A percentile compares a stretch with the other conserved stretches of the same genome.
Evolutionary conservation across 2,113 vertebrate genomes (phyloP).

Genomic region (Lasiurus cinereus): DNA sequence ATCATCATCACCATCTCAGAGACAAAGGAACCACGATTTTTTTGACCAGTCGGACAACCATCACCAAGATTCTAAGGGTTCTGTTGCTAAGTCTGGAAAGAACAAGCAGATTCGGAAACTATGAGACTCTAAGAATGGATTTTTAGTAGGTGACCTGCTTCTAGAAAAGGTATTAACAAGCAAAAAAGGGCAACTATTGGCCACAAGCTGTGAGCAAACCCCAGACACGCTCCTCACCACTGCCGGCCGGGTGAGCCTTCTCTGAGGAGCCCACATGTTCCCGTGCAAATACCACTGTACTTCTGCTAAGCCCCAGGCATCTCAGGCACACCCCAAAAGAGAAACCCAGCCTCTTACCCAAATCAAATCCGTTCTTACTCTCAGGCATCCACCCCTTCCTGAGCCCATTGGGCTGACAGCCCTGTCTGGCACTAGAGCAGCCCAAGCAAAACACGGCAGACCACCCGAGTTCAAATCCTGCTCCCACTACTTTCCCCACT

Average conservation of each 20-base stretch:
- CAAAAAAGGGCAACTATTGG: background rate
- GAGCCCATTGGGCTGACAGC: background rate
- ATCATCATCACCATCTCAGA: background rate
- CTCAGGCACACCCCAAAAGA: background rate
- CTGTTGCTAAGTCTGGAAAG: background rate
- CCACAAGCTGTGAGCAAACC: background rate
- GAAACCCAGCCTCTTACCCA: background rate
- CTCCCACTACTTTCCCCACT: background rate
- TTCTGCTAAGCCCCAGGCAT: background rate
- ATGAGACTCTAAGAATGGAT: background rate
- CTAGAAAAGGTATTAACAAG: conserved; percentile 13
- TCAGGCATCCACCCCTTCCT: background rate
- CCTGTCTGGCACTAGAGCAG: background rate
- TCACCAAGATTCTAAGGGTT: background rate
- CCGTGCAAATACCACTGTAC: background rate
- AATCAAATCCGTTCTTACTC: background rate
- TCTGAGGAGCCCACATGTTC: background rate
- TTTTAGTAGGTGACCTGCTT: background rate
- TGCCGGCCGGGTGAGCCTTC: background rate
- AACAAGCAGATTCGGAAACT: background rate
- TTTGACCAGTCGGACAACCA: background rate
- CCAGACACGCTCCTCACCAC: background rate
- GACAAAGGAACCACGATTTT: background rate
- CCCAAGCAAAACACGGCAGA: background rate
- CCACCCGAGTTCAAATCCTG: background rate